Base-by-base conservation (phyloP, 2,797 vertebrate species). In the Hyperoplus lanceolatus region DNA sequence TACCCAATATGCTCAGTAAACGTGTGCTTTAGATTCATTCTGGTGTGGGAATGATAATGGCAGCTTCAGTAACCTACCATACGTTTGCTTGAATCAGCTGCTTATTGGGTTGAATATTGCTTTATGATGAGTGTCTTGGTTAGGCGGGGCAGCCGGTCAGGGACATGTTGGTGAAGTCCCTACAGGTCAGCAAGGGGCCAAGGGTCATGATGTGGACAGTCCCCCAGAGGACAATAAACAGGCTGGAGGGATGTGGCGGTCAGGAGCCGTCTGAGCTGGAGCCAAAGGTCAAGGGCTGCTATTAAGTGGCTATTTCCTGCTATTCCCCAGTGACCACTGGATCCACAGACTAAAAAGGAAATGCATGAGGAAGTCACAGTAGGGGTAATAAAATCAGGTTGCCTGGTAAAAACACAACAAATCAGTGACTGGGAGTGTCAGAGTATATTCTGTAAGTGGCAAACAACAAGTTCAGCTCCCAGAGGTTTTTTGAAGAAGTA, bases 221-320 rank as follows among this genome's bases (percentile, higher is more conserved):
- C 87, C 94, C 94, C 93, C 45, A 79, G 94, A 94, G 94, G 84
- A 89, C 92, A 85, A 94, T 94, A 93, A 94, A 91, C 80, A 89
- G 91, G 84, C 82, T 72, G 48, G 72, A 88, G 84, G 68, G 85
- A 83, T 58, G 73, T 75, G 18, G 66, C 43, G 92, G 94, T 93
- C 93, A 94, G 86, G 82, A 87, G 84, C 73, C 68, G 72, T 67
- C 84, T 65, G 73, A 86, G 81, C 67, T 60, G 66, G 45, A 85
- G 85, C 69, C 79, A 92, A 67, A 92, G 93, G 93, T 95, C 93
- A 95, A 95, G 93, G 88, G 79, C 87, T 45, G 48, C 89, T 94
- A 93, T 95, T 93, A 93, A 94, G 87, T 89, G 90, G 87, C 87
- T 68, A 91, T 94, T 94, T 95, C 92, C 93, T 84, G 68, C 70